phyloP scores from a whole-genome alignment of 2,888 invertebrate species.

The Thecocarcelia acutangulata region DNA sequence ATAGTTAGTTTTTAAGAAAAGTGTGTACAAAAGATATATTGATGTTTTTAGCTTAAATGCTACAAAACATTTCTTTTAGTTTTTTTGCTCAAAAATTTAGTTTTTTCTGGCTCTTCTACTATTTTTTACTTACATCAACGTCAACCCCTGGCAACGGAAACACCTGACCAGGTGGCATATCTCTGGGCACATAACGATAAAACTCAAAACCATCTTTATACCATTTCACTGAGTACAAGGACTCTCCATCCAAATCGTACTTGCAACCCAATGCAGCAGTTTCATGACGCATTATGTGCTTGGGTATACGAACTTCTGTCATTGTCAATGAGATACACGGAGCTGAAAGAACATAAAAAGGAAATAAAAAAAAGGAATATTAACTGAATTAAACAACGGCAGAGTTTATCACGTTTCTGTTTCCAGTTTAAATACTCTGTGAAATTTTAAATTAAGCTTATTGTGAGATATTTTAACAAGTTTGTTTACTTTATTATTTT shows the following conservation, averaged over 20 bases:
- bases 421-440: background rate
- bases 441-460: conserved; percentile 30
- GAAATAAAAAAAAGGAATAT: conserved; percentile 18
- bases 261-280: conserved; percentile 90
- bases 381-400: conserved; percentile 13
- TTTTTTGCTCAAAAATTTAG: background rate
- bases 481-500: background rate
- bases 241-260: conserved; percentile 91
- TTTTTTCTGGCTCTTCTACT: conserved; percentile 26
- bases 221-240: conserved; percentile 94
- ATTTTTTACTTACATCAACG: conserved; percentile 88
- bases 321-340: conserved; percentile 85
- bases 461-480: conserved; percentile 2
- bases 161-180: conserved; percentile 90
- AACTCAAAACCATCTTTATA: conserved; percentile 95
- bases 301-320: conserved; percentile 90
- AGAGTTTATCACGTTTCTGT: conserved; percentile 15
- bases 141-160: conserved; percentile 91
- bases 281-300: conserved; percentile 90
- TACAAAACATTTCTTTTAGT: background rate
- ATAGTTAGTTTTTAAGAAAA: background rate
- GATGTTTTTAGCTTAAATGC: no score
- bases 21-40: no score
- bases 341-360: conserved; percentile 76
- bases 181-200: conserved; percentile 92